Evolutionary conservation across 2,113 vertebrate species (phyloP).

Genomic region (Zapus hudsonius): DNA sequence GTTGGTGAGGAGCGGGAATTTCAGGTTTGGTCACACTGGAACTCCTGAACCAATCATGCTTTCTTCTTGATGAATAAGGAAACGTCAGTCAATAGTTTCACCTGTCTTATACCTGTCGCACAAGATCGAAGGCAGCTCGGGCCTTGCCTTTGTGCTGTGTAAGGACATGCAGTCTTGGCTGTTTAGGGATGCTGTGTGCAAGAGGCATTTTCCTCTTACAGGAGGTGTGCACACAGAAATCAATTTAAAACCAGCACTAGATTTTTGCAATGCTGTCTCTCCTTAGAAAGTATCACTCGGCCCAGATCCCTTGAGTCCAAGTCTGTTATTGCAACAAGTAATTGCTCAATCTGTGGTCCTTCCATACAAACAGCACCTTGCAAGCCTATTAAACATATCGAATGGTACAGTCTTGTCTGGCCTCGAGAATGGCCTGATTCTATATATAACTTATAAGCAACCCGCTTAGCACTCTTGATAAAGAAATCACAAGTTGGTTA

Average conservation of each 20-base stretch:
- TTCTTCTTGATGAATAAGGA: slow-evolving; percentile 37
- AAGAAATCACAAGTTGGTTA: slow-evolving; percentile 39
- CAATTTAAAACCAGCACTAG: slow-evolving; percentile 33
- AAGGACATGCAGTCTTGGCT: not conserved
- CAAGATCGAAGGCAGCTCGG: slow-evolving; percentile 43
- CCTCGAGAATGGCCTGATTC: slow-evolving; percentile 24
- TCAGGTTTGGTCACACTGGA: slow-evolving; percentile 78
- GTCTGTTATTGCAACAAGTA: slow-evolving; percentile 33
- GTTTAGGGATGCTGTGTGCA: not conserved
- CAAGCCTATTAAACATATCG: not conserved
- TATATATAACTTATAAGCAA: slow-evolving; percentile 1
- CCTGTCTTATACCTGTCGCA: slow-evolving; percentile 34
- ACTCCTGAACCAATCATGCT: slow-evolving; percentile 48
- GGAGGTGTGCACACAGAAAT: not conserved
- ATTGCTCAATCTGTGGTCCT: slow-evolving; percentile 28
- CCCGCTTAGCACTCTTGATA: not conserved
- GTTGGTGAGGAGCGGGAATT: slow-evolving; percentile 78
- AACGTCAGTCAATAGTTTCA: slow-evolving; percentile 38
- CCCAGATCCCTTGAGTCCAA: slow-evolving; percentile 23
- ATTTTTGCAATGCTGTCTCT: not conserved
- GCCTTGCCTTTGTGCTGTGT: slow-evolving; percentile 47
- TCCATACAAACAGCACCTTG: slow-evolving; percentile 26
- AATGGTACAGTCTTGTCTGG: not conserved
- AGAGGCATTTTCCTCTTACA: not conserved
- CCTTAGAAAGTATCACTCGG: slow-evolving; percentile 42